Percentiles rank a stretch among this genome's conserved stretches.
These are phyloP conservation scores for Crypturellus undulatus DNA, from an alignment of 2,113 vertebrate genomes.

Conservation along the genomic window DNA sequence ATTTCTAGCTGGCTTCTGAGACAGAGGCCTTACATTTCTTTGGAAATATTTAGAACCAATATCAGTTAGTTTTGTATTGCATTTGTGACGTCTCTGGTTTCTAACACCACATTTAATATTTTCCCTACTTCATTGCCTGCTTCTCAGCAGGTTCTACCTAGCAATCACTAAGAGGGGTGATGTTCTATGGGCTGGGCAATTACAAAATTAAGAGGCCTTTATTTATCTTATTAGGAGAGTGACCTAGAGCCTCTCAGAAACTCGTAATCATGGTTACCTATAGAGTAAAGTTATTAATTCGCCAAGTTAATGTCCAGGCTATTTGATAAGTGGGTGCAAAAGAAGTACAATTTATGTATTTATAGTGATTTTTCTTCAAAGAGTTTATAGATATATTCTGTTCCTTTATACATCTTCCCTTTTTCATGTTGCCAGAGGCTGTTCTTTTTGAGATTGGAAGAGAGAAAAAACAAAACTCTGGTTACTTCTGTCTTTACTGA, in stretches of 20 bases:
- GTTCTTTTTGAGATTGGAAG: not conserved
- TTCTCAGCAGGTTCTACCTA: not conserved
- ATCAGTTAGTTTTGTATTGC: not conserved
- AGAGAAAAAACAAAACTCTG: not conserved
- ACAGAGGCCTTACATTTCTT: not conserved
- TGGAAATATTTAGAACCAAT: not conserved
- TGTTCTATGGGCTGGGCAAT: not conserved
- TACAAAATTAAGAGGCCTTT: not conserved
- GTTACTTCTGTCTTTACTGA: not conserved
- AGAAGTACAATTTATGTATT: not conserved
- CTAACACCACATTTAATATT: not conserved
- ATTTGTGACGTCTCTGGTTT: not conserved
- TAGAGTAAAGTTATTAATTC: not conserved
- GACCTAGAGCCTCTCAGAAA: not conserved
- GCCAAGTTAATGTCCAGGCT: not conserved
- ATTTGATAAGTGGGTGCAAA: not conserved
- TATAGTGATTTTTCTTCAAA: not conserved
- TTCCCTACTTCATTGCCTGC: not conserved
- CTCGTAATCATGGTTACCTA: not conserved
- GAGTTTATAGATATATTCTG: not conserved
- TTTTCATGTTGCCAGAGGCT: not conserved
- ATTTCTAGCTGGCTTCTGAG: not conserved
- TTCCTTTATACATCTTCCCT: not conserved
- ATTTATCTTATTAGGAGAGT: not conserved
- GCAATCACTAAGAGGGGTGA: not conserved